Base-by-base conservation (phyloP, 2,888 invertebrate genomes). In the Galeruca laticollis region DNA sequence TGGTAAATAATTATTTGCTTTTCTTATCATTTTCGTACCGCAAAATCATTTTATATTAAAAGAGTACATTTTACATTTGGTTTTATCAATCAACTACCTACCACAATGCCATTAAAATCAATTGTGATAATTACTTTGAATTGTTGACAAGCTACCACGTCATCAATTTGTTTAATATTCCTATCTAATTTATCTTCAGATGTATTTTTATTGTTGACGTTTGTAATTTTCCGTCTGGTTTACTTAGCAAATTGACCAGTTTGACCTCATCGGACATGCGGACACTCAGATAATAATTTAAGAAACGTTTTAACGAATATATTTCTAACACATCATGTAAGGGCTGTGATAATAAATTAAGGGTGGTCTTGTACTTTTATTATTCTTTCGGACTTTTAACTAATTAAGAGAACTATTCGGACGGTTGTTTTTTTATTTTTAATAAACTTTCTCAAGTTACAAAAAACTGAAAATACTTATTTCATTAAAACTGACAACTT, bases 161-260 rank as follows among this genome's bases (percentile, higher is more conserved):
- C 26, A 54, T 31, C 54, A 54, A 15, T 54, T 54, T 54, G 15
- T 31, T 31, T 31, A 21, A 54, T 31, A 31, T 54, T 54, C 26
- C 31, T 54, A 54, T 54, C 26, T 31, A 31, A n/a, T 31, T 26
- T 54, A 54, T 54, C n/a, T 54, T 54, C 54, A n/a, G 26, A n/a
- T 54, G 31, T 31, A 31, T 11, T 54, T 47, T 47, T 26, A 54
- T 54, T 26, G 26, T 54, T 31, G 54, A 15, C 54, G 26, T n/a
- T 26, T 31, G 54, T 54, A 54, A 54, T 31, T 54, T 54, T 54
- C 54, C 54, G 54, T 54, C 31, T 54, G 31, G 54, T 31, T 54
- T 54, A 31, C 54, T 54, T 31, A 26, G 31, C 54, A 31, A 31
- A 54, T 54, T 54, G 54, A 54, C 54, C 54, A 31, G n/a, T 26